Evolutionary conservation across 2,888 invertebrate genomes (phyloP).

Genomic region (Hydroisotoma schaefferi): DNA sequence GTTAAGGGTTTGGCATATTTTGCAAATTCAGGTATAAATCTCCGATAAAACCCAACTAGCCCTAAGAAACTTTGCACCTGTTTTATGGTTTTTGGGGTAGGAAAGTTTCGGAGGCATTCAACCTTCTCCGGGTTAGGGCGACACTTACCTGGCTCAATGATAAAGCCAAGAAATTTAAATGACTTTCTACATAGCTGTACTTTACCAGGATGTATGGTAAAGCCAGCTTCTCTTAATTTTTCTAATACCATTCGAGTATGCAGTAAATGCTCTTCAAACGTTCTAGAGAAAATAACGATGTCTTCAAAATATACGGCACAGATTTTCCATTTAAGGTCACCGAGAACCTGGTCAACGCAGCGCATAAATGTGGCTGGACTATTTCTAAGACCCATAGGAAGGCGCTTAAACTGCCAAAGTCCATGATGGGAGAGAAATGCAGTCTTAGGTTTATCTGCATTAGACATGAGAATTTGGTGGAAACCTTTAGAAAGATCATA

Average conservation of each 20-base stretch:
- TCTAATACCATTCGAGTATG: constrained; percentile 27
- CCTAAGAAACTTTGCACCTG: constrained; percentile 30
- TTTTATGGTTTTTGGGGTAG: constrained; percentile 20
- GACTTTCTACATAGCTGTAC: constrained; percentile 23
- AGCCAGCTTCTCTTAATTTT: constrained; percentile 21
- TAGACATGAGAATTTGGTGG: constrained; percentile 49
- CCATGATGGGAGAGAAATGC: constrained; percentile 49
- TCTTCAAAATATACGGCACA: constrained; percentile 50
- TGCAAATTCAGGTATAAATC: constrained; percentile 27
- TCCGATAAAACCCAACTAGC: constrained; percentile 28
- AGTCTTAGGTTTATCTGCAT: constrained; percentile 47
- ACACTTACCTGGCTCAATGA: constrained; percentile 50
- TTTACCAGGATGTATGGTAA: constrained; percentile 47
- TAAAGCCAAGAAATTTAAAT: constrained; percentile 51
- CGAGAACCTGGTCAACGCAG: constrained; percentile 49
- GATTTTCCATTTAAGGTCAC: constrained; percentile 46
- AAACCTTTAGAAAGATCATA: constrained; percentile 50
- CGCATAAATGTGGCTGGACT: constrained; percentile 51
- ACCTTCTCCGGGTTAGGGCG: constrained; percentile 51
- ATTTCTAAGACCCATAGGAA: constrained; percentile 50
- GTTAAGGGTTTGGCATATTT: constrained; percentile 23
- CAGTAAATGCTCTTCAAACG: constrained; percentile 32
- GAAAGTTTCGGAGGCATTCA: constrained; percentile 24
- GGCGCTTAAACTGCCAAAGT: constrained; percentile 49
- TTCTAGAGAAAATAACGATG: constrained; percentile 38